Evolutionary conservation across 2,888 invertebrate species (phyloP), one percentile per base, ranked within the genome.

Genomic region (Rhagonycha lutea): DNA sequence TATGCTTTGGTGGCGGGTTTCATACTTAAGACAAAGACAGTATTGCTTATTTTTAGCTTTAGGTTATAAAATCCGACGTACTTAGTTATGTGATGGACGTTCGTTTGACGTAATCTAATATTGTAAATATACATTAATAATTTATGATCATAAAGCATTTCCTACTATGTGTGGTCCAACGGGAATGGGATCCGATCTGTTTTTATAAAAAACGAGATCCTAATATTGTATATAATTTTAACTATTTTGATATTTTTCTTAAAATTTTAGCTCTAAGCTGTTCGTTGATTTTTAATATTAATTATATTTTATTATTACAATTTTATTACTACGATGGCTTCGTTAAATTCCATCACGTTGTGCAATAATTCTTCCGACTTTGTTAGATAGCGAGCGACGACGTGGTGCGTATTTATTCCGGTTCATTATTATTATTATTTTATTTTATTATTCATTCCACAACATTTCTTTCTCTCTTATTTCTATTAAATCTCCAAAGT

Each of bases 1-100:
- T 85, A 86, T 84, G 86, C 85, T 85, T 86, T 83, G 87, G 87
- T 87, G 86, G 86, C 84, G 86, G 86, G 86, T 81, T 65, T 83
- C 84, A 83, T 85, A 84, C 82, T 85, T 86, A 86, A 78, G 86
- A 85, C n/a, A 65, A 65, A 65, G 85, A 86, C 87, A 86, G 86
- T 86, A 86, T 86, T 87, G 83, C 83, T 84, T 85, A 83, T 83
- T 85, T 71, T 81, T 86, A 84, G 85, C 83, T 86, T 86, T 86
- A 86, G 85, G 85, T 85, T 81, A 82, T 85, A 65, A 65, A 24
- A 84, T 83, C 81, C 81, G 84, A 85, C 84, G 87, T 87, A 86
- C 87, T 86, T 87, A 86, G 81, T 77, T 79, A 80, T 79, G 82
- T 83, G 83, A 83, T 83, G 84, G 73, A 78, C 75, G 75, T 72